Evolutionary conservation across 1,140 invertebrate species (phyloP).

Genomic region (Delia radicum): DNA sequence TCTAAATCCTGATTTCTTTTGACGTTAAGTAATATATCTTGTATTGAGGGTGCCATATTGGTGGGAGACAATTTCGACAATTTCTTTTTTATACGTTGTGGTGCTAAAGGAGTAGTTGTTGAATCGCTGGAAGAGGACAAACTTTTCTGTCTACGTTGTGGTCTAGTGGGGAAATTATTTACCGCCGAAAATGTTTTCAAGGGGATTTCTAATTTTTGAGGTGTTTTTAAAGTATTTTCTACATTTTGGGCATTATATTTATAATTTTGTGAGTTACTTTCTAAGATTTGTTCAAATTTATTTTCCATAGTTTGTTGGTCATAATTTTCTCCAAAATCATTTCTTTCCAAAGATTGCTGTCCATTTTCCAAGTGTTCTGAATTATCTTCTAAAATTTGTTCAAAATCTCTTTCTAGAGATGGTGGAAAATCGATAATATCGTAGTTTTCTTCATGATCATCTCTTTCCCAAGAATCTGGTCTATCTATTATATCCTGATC

Average conservation of each 20-base stretch:
- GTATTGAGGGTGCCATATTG: constrained; percentile 48
- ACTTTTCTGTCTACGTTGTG: constrained; percentile 45
- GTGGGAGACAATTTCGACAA: constrained; percentile 42
- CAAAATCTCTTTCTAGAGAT: neutral
- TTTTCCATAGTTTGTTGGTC: no score
- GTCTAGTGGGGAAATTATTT: constrained; percentile 39
- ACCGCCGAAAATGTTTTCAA: neutral
- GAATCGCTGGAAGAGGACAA: constrained; percentile 48
- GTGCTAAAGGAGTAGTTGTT: constrained; percentile 34
- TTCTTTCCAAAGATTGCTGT: no score
- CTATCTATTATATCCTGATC: constrained; percentile 31
- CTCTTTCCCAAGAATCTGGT: constrained; percentile 22
- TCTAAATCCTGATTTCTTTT: neutral
- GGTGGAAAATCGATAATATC: neutral
- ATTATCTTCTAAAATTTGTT: no score
- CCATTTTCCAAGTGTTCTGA: no score
- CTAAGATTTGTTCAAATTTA: no score
- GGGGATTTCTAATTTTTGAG: no score
- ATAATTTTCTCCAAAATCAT: no score
- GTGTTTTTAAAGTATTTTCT: no score
- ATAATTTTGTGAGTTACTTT: no score
- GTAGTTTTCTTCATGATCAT: neutral
- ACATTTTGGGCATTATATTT: no score
- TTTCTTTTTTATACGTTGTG: constrained; percentile 45
- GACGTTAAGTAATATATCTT: constrained; percentile 37